Conservation (phyloP, 2,113 vertebrate species). For the human (Homo sapiens) region DNA sequence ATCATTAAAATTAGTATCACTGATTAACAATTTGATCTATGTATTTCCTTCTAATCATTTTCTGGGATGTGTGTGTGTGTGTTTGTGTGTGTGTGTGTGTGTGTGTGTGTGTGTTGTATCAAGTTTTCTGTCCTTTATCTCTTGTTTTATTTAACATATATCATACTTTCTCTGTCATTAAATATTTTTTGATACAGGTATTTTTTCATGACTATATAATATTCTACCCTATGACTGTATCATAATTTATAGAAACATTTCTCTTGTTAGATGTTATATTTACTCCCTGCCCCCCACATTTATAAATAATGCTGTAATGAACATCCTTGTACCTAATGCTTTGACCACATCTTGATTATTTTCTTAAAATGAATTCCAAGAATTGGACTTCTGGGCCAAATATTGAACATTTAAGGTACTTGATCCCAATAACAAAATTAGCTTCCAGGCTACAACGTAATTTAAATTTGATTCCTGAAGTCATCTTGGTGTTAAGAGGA, state of each 20-base stretch:
- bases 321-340: background rate
- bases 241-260: background rate
- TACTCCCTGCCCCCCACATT: background rate
- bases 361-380: constrained; percentile 22
- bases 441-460: background rate
- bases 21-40: background rate
- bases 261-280: background rate
- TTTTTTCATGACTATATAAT: background rate
- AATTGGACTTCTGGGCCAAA: background rate
- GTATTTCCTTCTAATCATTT: background rate
- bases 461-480: constrained; percentile 25
- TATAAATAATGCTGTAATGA: background rate
- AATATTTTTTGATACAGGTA: background rate
- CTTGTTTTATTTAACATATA: background rate
- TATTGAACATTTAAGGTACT: background rate
- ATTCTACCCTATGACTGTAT: background rate
- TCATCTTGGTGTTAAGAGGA: constrained; percentile 13
- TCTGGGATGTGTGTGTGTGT: background rate
- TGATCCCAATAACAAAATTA: constrained; percentile 27
- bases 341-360: background rate
- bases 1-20: background rate
- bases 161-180: background rate
- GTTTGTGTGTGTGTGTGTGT: background rate
- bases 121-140: background rate
- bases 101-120: background rate